These are phyloP conservation scores for Pegoplata infirma DNA, from an alignment of 2,888 invertebrate species.

Conservation along the genomic window DNA sequence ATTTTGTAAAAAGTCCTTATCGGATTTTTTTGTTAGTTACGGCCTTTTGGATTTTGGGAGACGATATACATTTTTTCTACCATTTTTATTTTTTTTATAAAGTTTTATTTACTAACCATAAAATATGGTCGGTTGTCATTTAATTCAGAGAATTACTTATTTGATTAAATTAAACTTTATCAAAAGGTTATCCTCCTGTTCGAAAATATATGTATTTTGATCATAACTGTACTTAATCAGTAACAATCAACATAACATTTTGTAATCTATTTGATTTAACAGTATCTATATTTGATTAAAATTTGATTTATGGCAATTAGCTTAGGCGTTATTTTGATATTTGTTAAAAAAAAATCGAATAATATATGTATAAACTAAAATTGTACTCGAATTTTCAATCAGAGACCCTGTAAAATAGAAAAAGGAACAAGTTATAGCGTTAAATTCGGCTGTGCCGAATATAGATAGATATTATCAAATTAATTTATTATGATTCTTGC, in stretches of 20 bases:
- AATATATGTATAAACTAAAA: too few species aligned
- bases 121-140: constrained; percentile 29
- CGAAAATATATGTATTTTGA: constrained; percentile 49
- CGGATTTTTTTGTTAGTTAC: too few species aligned
- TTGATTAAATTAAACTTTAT: constrained; percentile 54
- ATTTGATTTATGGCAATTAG: background rate
- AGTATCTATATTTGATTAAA: too few species aligned
- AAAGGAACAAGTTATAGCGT: too few species aligned
- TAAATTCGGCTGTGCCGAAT: too few species aligned
- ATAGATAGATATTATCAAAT: too few species aligned
- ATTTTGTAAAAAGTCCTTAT: too few species aligned
- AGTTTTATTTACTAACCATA: constrained; percentile 29
- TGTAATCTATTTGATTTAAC: background rate
- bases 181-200: constrained; percentile 23
- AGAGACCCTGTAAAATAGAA: too few species aligned
- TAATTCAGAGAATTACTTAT: constrained; percentile 47
- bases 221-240: constrained; percentile 66
- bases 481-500: too few species aligned
- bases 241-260: background rate
- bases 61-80: constrained; percentile 16
- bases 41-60: too few species aligned
- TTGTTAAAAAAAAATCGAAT: too few species aligned
- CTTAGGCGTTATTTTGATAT: background rate
- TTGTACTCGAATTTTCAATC: too few species aligned
- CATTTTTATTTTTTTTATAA: constrained; percentile 15